Evolutionary conservation across 2,113 vertebrate species (phyloP).

Genomic region (Eleginops maclovinus): DNA sequence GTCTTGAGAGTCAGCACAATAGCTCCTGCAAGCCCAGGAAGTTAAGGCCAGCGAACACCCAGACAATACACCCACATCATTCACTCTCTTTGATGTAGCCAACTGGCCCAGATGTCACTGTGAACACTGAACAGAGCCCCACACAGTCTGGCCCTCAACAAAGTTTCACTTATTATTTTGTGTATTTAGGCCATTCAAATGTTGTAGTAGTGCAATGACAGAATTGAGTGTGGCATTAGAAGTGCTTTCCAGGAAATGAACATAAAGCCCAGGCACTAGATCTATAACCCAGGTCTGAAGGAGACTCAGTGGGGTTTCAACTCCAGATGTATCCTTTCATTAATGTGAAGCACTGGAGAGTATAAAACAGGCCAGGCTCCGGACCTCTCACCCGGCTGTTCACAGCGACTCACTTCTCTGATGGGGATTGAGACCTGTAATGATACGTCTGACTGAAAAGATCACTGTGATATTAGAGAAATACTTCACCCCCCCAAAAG

Average conservation of each 20-base stretch:
- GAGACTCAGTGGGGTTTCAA: constrained; percentile 58
- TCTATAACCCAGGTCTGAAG: constrained; percentile 30
- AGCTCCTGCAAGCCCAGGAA: constrained; percentile 51
- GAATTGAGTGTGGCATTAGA: constrained; percentile 69
- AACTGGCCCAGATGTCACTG: constrained; percentile 65
- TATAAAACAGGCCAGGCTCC: constrained; percentile 47
- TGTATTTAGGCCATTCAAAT: constrained; percentile 66
- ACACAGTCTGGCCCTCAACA: constrained; percentile 47
- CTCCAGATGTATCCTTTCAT: constrained; percentile 77
- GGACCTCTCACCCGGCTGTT: constrained; percentile 38
- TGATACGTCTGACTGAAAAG: constrained; percentile 5
- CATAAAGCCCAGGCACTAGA: constrained; percentile 19
- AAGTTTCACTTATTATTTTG: constrained; percentile 68
- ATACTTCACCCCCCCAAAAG: no score
- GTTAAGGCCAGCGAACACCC: constrained; percentile 53
- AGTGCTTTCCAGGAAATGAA: constrained; percentile 70
- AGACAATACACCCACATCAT: constrained; percentile 72
- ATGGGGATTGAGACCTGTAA: constrained; percentile 9
- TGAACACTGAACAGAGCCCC: constrained; percentile 73
- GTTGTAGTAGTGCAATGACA: constrained; percentile 51
- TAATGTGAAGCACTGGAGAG: constrained; percentile 52
- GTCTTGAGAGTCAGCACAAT: constrained; percentile 59
- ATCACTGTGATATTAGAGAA: constrained; percentile 4
- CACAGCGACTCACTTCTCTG: constrained; percentile 21
- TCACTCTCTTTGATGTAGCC: constrained; percentile 65